phyloP scores from a whole-genome alignment of 2,797 vertebrate genomes.

The Saxicola maurus region DNA sequence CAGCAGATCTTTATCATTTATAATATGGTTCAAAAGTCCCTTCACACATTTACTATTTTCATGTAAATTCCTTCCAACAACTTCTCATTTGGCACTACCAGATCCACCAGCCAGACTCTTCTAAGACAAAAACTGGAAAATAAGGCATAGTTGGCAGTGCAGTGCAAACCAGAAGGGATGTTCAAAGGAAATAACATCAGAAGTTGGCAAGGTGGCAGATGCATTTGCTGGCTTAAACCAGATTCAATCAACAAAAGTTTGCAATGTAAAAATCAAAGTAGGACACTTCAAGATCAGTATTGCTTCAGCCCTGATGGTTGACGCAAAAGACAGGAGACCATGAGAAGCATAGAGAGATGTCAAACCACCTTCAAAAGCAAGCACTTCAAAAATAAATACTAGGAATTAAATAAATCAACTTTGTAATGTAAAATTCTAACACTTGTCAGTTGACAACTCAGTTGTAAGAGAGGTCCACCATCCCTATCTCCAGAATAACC shows the following conservation, averaged over 20 bases:
- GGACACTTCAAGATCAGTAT: not conserved
- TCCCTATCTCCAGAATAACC: not conserved
- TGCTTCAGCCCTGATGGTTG: not conserved
- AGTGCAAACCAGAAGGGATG: constrained; percentile 1
- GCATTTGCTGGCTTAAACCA: not conserved
- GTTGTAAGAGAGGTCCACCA: not conserved
- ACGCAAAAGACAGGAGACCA: not conserved
- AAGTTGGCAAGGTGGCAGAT: constrained; percentile 15
- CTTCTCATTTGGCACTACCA: constrained; percentile 7
- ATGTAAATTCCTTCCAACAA: not conserved
- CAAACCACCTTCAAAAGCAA: not conserved
- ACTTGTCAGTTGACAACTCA: not conserved
- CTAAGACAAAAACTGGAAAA: constrained; percentile 25
- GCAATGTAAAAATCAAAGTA: not conserved
- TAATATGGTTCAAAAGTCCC: not conserved
- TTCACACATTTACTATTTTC: not conserved
- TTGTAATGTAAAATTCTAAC: not conserved
- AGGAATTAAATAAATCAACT: not conserved
- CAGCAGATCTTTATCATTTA: not conserved
- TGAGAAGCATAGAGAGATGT: not conserved
- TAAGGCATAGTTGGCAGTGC: constrained; percentile 17
- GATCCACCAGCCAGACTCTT: not conserved
- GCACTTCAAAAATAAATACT: not conserved
- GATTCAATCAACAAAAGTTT: constrained; percentile 10
- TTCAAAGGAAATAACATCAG: constrained; percentile 31